Conservation (phyloP, 2,888 invertebrate species). For the Ormyrus pomaceus region DNA sequence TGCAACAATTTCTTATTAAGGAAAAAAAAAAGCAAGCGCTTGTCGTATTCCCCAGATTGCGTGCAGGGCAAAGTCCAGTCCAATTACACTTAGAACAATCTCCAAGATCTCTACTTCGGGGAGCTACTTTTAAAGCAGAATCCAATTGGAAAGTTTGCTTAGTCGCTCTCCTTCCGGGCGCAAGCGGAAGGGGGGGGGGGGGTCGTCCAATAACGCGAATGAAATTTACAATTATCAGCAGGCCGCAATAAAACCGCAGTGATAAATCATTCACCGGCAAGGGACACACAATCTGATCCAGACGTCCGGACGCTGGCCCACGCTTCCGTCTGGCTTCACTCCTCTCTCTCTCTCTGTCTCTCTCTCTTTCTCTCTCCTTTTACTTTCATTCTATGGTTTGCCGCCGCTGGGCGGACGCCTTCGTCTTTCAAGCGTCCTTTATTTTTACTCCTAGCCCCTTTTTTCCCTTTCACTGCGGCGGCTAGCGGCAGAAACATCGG, state of each 20-base stretch:
- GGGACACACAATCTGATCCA: not conserved
- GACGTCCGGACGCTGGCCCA: not conserved
- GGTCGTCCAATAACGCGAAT: slow-evolving; percentile 25
- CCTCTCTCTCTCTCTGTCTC: too few species aligned
- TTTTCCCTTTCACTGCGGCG: slow-evolving; percentile 47
- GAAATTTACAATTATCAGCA: slow-evolving; percentile 40
- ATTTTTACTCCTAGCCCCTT: slow-evolving; percentile 34
- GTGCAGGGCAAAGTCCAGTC: slow-evolving; percentile 24
- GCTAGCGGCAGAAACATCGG: too few species aligned
- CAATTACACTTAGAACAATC: slow-evolving; percentile 36
- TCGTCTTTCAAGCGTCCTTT: slow-evolving; percentile 10
- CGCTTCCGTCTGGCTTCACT: not conserved
- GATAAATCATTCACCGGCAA: slow-evolving; percentile 46
- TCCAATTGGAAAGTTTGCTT: slow-evolving; percentile 25
- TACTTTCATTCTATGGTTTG: slow-evolving; percentile 34
- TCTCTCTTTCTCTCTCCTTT: slow-evolving; percentile 45
- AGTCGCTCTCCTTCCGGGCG: not conserved
- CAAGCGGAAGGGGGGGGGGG: too few species aligned
- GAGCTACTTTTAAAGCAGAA: slow-evolving; percentile 10
- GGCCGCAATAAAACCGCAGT: not conserved
- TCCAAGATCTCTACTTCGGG: slow-evolving; percentile 9
- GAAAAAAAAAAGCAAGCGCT: not conserved
- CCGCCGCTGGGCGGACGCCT: not conserved
- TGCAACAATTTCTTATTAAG: not conserved
- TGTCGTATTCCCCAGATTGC: not conserved